Base-by-base conservation (phyloP, 2,797 vertebrate genomes). In the Etheostoma perlongum region DNA sequence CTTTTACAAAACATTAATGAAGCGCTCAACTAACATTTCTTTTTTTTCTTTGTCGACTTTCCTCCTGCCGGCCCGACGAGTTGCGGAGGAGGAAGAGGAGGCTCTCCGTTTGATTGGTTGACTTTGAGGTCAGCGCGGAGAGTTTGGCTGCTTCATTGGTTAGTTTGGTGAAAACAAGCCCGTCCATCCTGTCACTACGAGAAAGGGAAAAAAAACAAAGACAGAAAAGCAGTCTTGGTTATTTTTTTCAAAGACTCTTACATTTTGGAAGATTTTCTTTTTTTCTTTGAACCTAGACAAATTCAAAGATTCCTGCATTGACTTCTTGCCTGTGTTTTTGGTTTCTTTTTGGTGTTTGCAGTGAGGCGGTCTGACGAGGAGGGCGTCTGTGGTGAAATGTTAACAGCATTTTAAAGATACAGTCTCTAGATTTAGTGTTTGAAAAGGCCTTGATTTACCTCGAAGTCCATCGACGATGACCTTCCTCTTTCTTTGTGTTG, bases 11-110 rank as follows among this genome's bases (percentile, higher is more conserved):
- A 86, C 84, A 85, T 92, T 90, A 93, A 93, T 92, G 90, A 92
- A 86, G 87, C 86, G 75, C 85, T 91, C 85, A 81, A 55, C 85
- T 72, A 88, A 87, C 85, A 82, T 13, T 44, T 44, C 10, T 33
- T 82, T 78, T 80, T 81, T 82, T 67, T 82, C 77, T 76, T 87
- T 85, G 75, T 87, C 0, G 61, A 73, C 59, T 81, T 66, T 88
- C 69, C 73, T 83, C 64, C 89, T 87, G 86, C 54, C 89, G 96
- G 83, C 96, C 95, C 67, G 96, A 96, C 88, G 97, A 96, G 92
- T 93, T 97, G 64, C 94, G 86, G 96, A 97, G 93, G 96, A 97
- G 86, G 96, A 94, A 81, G 95, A 96, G 62, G 95, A 93, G 67
- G 76, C 79, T 78, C 78, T 84, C 58, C 15, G 58, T 85, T 83